Conservation (phyloP, 1,140 invertebrate genomes). For the Aphelinus atriplicis region DNA sequence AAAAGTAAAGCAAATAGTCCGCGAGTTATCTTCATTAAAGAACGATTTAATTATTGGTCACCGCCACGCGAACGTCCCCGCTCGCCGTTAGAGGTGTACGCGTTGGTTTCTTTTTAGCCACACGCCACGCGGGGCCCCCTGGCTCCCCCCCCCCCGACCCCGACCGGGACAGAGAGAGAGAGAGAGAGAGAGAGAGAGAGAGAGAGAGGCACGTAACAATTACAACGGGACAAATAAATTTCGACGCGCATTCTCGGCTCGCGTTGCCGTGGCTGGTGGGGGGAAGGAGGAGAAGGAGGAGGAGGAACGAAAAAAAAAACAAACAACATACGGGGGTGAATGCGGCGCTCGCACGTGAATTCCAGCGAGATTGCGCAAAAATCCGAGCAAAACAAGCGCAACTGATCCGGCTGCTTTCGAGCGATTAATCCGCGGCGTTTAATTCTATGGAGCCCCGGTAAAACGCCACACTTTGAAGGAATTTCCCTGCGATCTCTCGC, state of each 20-base stretch:
- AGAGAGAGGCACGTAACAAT: conserved; percentile 23
- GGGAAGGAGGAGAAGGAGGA: background rate
- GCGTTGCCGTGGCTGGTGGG: background rate
- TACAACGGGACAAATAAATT: conserved; percentile 35
- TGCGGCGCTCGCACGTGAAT: background rate
- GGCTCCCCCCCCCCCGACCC: background rate
- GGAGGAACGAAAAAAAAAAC: background rate
- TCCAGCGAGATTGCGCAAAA: conserved; percentile 54
- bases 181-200: too few relatives aligned
- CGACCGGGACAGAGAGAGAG: background rate
- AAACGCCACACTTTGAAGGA: too few relatives aligned
- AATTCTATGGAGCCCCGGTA: conserved; percentile 44
- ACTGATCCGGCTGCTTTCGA: conserved; percentile 58
- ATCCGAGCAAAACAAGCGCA: conserved; percentile 50
- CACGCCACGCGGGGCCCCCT: background rate
- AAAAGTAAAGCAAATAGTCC: background rate
- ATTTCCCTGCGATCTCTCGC: too few relatives aligned
- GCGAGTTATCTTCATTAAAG: conserved; percentile 19
- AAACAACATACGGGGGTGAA: background rate
- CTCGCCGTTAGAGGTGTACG: background rate
- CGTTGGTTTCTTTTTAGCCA: background rate
- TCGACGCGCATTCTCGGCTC: background rate
- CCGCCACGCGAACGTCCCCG: too few relatives aligned
- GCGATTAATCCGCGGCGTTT: conserved; percentile 60
- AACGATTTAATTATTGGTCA: conserved; percentile 27